phyloP scores from a whole-genome alignment of 1,140 invertebrate species.

The Drosophila serrata region DNA sequence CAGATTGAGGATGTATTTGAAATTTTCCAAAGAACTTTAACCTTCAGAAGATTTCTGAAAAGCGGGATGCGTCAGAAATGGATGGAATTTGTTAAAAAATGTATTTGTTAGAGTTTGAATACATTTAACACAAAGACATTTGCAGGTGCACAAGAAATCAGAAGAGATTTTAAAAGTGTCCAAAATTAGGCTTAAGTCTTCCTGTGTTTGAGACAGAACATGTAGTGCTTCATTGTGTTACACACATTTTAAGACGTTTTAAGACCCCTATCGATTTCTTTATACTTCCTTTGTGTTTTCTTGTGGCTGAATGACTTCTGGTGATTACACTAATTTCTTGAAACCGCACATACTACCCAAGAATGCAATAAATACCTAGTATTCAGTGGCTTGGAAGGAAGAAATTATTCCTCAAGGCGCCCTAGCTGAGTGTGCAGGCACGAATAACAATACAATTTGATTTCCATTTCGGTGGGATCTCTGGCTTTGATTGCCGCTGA shows the following conservation, averaged over 20 bases:
- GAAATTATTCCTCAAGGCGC: slow-evolving; percentile 18
- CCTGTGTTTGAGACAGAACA: no score
- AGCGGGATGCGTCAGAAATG: not conserved
- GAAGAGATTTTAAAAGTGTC: no score
- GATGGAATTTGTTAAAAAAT: no score
- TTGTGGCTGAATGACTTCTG: not conserved
- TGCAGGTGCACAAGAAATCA: no score
- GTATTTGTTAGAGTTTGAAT: no score
- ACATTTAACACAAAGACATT: no score
- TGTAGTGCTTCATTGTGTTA: no score
- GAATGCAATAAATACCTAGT: slow-evolving; percentile 32
- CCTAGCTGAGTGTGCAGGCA: slow-evolving; percentile 3
- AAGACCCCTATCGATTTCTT: not conserved
- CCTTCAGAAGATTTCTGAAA: not conserved
- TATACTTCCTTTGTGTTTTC: not conserved
- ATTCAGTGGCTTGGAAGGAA: slow-evolving; percentile 43
- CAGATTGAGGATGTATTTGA: slow-evolving; percentile 15
- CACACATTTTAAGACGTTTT: not conserved
- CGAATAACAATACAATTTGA: slow-evolving; percentile 66
- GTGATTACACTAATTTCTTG: not conserved
- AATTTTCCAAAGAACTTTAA: slow-evolving; percentile 7
- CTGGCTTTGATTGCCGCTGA: slow-evolving; percentile 75
- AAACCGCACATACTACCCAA: not conserved
- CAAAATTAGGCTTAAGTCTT: no score
- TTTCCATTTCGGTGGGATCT: slow-evolving; percentile 63